These are phyloP conservation scores for Ciona savignyi DNA, from an alignment of 23 tunicate species.

Conservation along the genomic window DNA sequence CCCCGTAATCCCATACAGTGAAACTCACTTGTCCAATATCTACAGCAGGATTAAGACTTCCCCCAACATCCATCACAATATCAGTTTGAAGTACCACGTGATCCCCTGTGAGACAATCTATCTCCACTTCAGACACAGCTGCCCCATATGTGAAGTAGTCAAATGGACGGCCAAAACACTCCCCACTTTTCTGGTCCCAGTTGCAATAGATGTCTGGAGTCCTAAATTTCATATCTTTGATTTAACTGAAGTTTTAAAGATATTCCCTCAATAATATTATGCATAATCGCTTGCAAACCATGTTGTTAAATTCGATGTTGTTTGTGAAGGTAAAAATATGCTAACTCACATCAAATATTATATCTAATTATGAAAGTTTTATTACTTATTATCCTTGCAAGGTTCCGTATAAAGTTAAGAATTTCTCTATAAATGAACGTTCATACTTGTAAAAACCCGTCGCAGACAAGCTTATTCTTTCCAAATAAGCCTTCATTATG, in stretches of 20 bases:
- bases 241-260: too few species aligned
- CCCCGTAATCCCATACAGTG: background rate
- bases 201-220: constrained; percentile 27
- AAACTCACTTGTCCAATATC: constrained; percentile 73
- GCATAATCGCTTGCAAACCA: too few species aligned
- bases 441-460: constrained; percentile 52
- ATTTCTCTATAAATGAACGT: too few species aligned
- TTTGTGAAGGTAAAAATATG: too few species aligned
- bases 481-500: constrained; percentile 34
- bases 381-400: too few species aligned
- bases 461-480: constrained; percentile 58
- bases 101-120: constrained; percentile 87
- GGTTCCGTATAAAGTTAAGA: too few species aligned
- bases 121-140: constrained; percentile 69
- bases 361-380: too few species aligned
- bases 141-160: constrained; percentile 50
- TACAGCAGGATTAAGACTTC: constrained; percentile 67
- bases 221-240: constrained; percentile 9
- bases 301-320: too few species aligned
- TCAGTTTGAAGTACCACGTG: constrained; percentile 60
- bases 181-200: constrained; percentile 53
- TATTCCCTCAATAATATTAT: too few species aligned
- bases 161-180: constrained; percentile 18
- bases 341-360: too few species aligned
- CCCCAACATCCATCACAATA: constrained; percentile 85